These are phyloP conservation scores for Xestia xanthographa DNA, from an alignment of 2,888 invertebrate species.

Conservation along the genomic window DNA sequence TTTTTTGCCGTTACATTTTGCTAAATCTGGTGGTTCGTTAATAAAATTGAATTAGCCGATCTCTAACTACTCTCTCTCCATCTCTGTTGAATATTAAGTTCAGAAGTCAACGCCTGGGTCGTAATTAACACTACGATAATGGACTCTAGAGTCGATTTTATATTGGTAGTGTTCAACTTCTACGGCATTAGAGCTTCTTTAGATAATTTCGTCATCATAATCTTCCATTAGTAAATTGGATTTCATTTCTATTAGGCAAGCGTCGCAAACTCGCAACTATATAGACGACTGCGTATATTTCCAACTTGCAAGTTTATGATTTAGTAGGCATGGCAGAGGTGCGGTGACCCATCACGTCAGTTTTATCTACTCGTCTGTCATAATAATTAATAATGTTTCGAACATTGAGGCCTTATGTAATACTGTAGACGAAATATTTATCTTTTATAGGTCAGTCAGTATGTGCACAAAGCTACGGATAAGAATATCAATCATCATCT, in stretches of 20 bases:
- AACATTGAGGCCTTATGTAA: slow-evolving; percentile 19
- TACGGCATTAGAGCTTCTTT: background rate
- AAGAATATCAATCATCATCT: slow-evolving; percentile 2
- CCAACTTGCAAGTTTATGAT: slow-evolving; percentile 51
- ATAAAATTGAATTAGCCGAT: too few relatives aligned
- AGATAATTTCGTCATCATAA: slow-evolving; percentile 25
- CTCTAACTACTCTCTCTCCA: background rate
- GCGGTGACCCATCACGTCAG: slow-evolving; percentile 51
- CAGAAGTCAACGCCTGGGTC: background rate
- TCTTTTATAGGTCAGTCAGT: slow-evolving; percentile 14
- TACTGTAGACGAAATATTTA: slow-evolving; percentile 6
- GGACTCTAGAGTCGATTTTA: background rate
- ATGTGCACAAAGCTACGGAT: background rate
- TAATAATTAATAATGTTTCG: slow-evolving; percentile 48
- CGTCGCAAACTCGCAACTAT: slow-evolving; percentile 34
- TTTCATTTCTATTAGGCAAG: slow-evolving; percentile 32
- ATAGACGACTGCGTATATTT: slow-evolving; percentile 37
- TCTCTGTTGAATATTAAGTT: background rate
- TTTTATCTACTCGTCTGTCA: slow-evolving; percentile 49
- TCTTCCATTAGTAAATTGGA: slow-evolving; percentile 44
- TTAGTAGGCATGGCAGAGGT: slow-evolving; percentile 54
- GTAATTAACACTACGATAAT: background rate
- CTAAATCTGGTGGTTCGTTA: too few relatives aligned
- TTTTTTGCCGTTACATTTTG: too few relatives aligned
- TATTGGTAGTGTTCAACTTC: slow-evolving; percentile 8